A percentile compares a stretch with the other conserved stretches of the same genome.
Evolutionary conservation across 2,888 invertebrate genomes (phyloP).

Genomic region (Dioctria linearis): DNA sequence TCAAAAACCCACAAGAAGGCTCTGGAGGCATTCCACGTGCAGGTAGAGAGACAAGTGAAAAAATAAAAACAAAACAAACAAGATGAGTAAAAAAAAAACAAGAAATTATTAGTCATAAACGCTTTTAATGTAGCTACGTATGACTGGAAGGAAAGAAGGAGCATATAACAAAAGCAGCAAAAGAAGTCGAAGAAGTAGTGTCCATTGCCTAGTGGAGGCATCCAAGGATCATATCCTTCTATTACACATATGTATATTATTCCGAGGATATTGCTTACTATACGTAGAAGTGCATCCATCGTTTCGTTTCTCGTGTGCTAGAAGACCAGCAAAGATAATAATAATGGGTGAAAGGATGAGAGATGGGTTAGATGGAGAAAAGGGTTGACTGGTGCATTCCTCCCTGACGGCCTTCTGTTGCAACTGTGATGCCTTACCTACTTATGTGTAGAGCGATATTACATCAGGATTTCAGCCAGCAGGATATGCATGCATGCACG

Average conservation of each 20-base stretch:
- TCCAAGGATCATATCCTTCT: background rate
- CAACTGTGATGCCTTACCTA: background rate
- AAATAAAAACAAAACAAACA: conserved; percentile 39
- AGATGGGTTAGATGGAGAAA: background rate
- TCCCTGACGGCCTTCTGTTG: background rate
- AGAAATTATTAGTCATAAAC: conserved; percentile 50
- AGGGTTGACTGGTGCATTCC: background rate
- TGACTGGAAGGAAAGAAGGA: conserved; percentile 21
- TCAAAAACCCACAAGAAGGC: conserved; percentile 46
- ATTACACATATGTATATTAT: too few species aligned
- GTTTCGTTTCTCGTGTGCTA: conserved; percentile 13
- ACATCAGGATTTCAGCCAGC: conserved; percentile 14
- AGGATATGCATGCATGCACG: conserved; percentile 21
- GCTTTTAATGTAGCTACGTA: conserved; percentile 34
- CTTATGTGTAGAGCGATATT: background rate
- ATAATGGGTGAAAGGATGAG: conserved; percentile 1
- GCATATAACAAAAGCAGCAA: background rate
- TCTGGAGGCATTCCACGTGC: background rate
- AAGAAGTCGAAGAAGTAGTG: conserved; percentile 29
- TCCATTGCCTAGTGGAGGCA: conserved; percentile 28
- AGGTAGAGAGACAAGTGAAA: conserved; percentile 44
- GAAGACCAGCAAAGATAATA: background rate
- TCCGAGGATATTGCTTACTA: conserved; percentile 36
- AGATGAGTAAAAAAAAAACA: conserved; percentile 31
- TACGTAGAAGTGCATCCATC: conserved; percentile 26